Conservation (phyloP, 2,113 vertebrate species). For the Dunckerocampus dactyliophorus region DNA sequence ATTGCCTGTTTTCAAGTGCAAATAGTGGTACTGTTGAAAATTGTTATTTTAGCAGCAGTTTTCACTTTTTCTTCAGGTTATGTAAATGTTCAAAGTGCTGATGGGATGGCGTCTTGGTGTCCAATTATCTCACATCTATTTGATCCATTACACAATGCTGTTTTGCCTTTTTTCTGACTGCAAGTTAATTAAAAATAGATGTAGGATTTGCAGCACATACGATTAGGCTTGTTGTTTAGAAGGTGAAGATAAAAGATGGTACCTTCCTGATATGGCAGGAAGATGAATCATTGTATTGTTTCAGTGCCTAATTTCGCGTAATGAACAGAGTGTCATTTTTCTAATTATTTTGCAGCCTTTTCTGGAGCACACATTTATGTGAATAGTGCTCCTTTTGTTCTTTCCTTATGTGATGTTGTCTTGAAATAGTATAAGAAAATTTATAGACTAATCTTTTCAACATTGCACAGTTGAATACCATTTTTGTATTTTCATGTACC, state of each 20-base stretch:
- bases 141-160: constrained; percentile 73
- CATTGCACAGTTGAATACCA: constrained; percentile 12
- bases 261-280: constrained; percentile 75
- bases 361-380: constrained; percentile 54
- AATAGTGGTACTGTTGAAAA: constrained; percentile 30
- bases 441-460: constrained; percentile 20
- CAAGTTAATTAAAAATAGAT: constrained; percentile 77
- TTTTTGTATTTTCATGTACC: constrained; percentile 8
- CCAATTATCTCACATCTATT: constrained; percentile 75
- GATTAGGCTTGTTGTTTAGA: constrained; percentile 74
- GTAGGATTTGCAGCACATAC: constrained; percentile 72
- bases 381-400: constrained; percentile 31
- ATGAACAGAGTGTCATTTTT: constrained; percentile 75
- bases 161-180: constrained; percentile 68
- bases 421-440: too few species aligned
- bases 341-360: constrained; percentile 71
- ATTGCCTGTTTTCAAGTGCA: constrained; percentile 30
- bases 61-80: constrained; percentile 50
- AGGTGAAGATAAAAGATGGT: constrained; percentile 78
- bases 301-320: constrained; percentile 76
- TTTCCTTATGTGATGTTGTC: constrained; percentile 24
- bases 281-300: constrained; percentile 76
- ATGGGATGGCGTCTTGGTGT: constrained; percentile 68
- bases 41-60: constrained; percentile 32
- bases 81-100: constrained; percentile 67